Evolutionary conservation across 2,113 vertebrate species (phyloP).

Genomic region (Micromys minutus): DNA sequence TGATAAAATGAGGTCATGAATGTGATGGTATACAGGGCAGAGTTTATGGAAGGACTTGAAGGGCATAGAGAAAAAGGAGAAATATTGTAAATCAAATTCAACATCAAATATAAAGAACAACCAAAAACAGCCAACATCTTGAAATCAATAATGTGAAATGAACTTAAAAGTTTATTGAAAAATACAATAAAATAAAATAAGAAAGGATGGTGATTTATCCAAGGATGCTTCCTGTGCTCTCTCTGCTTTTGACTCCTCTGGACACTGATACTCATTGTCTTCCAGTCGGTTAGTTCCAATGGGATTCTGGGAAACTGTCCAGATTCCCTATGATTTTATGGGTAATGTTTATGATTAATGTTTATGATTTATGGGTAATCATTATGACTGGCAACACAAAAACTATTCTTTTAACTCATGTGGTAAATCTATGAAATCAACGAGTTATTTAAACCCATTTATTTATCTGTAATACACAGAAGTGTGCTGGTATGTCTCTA

Average conservation of each 20-base stretch:
- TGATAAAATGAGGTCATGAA: neutral
- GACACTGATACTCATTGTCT: rapidly evolving
- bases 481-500: neutral
- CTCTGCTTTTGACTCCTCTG: neutral
- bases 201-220: neutral
- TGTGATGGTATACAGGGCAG: neutral
- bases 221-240: rapidly evolving
- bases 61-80: neutral
- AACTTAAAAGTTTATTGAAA: neutral
- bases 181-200: neutral
- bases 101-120: neutral
- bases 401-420: neutral
- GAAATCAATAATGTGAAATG: neutral
- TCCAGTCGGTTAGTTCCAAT: neutral
- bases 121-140: neutral
- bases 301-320: neutral
- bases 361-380: too few relatives aligned
- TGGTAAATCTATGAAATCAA: neutral
- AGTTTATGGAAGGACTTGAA: neutral
- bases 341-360: too few relatives aligned
- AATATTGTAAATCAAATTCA: neutral
- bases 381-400: neutral
- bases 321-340: neutral
- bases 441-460: neutral
- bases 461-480: neutral